These are phyloP conservation scores for Andricus grossulariae DNA, from an alignment of 1,140 invertebrate genomes.

Conservation along the genomic window DNA sequence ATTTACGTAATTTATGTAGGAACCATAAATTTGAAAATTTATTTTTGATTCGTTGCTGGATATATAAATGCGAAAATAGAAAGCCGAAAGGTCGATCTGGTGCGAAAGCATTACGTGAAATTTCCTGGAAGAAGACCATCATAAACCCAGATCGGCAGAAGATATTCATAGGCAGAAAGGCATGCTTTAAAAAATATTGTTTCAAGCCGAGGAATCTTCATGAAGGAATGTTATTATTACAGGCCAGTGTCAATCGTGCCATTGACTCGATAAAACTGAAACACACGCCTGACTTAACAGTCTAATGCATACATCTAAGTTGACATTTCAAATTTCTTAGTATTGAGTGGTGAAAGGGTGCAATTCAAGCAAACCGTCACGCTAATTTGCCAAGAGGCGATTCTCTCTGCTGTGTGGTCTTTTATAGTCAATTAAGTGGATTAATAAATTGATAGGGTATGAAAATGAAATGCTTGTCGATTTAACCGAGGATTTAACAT, in stretches of 20 bases:
- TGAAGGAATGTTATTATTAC: conserved; percentile 55
- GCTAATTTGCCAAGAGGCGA: no score
- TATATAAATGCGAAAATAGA: conserved; percentile 28
- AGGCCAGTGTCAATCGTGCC: conserved; percentile 34
- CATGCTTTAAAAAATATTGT: conserved; percentile 63
- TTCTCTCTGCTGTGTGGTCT: no score
- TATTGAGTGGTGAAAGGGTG: neutral
- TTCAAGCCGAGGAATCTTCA: conserved; percentile 51
- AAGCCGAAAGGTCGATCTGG: conserved; percentile 25
- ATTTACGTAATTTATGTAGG: conserved; percentile 7
- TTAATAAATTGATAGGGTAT: no score
- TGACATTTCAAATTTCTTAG: neutral
- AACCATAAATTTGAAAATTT: conserved; percentile 26
- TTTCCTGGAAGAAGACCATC: conserved; percentile 28
- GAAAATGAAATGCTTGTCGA: no score
- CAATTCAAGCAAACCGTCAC: no score
- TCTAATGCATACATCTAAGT: neutral
- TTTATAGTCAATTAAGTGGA: no score
- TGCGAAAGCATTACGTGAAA: conserved; percentile 24
- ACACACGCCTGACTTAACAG: neutral
- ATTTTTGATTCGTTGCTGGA: conserved; percentile 19
- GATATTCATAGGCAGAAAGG: conserved; percentile 44
- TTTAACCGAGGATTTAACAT: no score
- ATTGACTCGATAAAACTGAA: conserved; percentile 1
- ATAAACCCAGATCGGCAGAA: conserved; percentile 29